Base-by-base conservation (phyloP, 2,113 vertebrate species). In the Gobio gobio region DNA sequence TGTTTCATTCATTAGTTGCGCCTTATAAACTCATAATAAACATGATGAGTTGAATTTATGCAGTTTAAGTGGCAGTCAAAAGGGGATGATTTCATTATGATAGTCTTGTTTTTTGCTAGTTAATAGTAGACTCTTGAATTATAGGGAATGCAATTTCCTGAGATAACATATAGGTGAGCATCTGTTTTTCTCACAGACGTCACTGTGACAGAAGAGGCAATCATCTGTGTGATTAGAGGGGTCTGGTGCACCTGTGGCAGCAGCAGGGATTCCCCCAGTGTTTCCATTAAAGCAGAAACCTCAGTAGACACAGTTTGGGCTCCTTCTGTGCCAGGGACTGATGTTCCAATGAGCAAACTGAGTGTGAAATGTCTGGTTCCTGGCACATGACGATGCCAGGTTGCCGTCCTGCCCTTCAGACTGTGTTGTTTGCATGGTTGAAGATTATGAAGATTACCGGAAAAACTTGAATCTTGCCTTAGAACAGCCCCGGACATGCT, bases 171-270 rank as follows among this genome's bases (percentile, higher is more conserved):
- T 51, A 58, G 43, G 63, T 79, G 66, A 51, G 45, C 79, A 63
- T 81, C 43, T 81, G 84, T 81, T 74, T 86, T 51, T 24, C 54
- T 63, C 43, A 49, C 49, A 58, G 75, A 85, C 2, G 24, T 79
- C 77, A 63, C 26, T 63, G 70, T 59, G 58, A 75, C 78, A 63
- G 56, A 63, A 36, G 78, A 74, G 43, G 56, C 56, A 80, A 64
- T 73, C 40, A 64, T 75, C 56, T 81, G 84, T 79, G 43, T 80
- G 84, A 86, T 82, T 81, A 86, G 26, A 75, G 26, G 8, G 29
- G 36, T 22, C 56, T 75, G 68, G 43, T 36, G 84, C 84, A 85
- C 70, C 77, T 86, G 78, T 72, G 77, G 18, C 66, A 43, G 26
- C 77, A 73, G 54, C 40, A 80, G 58, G 75, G 59, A 73, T 79